phyloP scores from a whole-genome alignment of 1,140 invertebrate genomes.

The Saccostrea echinata region DNA sequence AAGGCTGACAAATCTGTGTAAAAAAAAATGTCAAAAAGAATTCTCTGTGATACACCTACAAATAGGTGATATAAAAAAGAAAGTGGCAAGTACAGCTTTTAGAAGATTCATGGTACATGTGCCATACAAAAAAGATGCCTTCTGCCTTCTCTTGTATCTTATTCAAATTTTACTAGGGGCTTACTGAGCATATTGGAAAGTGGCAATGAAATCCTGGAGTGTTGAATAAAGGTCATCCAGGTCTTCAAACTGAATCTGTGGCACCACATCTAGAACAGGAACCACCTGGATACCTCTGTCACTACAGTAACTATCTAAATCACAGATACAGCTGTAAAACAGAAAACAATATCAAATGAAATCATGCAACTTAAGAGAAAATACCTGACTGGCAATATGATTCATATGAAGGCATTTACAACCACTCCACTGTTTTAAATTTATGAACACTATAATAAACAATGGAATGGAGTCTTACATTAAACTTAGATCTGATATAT shows the following conservation, averaged over 20 bases:
- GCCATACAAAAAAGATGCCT: not conserved
- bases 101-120: not conserved
- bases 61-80: too few species aligned
- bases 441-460: too few species aligned
- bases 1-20: not conserved
- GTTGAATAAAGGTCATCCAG: slow-evolving; percentile 83
- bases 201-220: slow-evolving; percentile 82
- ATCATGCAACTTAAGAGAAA: not conserved
- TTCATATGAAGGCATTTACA: not conserved
- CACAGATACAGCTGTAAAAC: slow-evolving; percentile 82
- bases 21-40: not conserved
- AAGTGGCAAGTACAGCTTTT: not conserved
- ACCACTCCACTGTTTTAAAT: not conserved
- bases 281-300: slow-evolving; percentile 82
- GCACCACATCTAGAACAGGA: slow-evolving; percentile 84
- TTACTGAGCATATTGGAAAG: slow-evolving; percentile 81
- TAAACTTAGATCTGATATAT: too few species aligned
- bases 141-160: too few species aligned
- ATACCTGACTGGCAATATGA: not conserved
- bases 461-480: too few species aligned
- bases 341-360: not conserved
- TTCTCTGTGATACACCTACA: too few species aligned
- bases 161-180: slow-evolving; percentile 33
- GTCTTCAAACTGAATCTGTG: slow-evolving; percentile 82
- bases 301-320: slow-evolving; percentile 84